phyloP scores from a whole-genome alignment of 2,797 vertebrate genomes.

The Rhincodon typus region DNA sequence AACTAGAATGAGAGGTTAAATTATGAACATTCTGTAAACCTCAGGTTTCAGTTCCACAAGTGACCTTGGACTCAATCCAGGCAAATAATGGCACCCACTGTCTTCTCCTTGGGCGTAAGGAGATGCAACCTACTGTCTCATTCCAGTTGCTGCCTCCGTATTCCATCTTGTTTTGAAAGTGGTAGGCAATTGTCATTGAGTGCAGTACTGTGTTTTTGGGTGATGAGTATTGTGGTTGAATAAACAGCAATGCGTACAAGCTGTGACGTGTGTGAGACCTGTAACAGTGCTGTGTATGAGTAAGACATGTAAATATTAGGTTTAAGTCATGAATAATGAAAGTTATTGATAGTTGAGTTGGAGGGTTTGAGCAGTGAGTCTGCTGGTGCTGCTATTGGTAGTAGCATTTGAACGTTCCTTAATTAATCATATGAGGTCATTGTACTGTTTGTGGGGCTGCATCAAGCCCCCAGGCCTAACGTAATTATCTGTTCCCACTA shows the following conservation, averaged over 20 bases:
- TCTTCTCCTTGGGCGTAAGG: not conserved
- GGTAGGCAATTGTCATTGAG: not conserved
- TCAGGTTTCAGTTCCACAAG: too few relatives aligned
- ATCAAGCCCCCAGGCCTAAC: not conserved
- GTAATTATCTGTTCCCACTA: not conserved
- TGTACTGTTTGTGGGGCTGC: not conserved
- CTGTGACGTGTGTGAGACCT: not conserved
- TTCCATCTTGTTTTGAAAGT: not conserved
- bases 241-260: not conserved
- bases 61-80: not conserved
- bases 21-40: too few relatives aligned
- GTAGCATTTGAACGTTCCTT: not conserved
- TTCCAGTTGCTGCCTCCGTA: not conserved
- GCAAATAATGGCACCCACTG: not conserved
- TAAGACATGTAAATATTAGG: not conserved
- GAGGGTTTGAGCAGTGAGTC: not conserved
- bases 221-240: not conserved
- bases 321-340: not conserved
- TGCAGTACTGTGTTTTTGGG: not conserved
- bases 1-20: too few relatives aligned
- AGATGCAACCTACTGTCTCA: too few relatives aligned
- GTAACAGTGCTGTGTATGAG: not conserved
- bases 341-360: not conserved
- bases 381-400: not conserved
- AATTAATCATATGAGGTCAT: not conserved